A percentile compares a stretch with the other conserved stretches of the same genome.
phyloP scores from a whole-genome alignment of 1,140 invertebrate species.

The Pogonomyrmex barbatus region DNA sequence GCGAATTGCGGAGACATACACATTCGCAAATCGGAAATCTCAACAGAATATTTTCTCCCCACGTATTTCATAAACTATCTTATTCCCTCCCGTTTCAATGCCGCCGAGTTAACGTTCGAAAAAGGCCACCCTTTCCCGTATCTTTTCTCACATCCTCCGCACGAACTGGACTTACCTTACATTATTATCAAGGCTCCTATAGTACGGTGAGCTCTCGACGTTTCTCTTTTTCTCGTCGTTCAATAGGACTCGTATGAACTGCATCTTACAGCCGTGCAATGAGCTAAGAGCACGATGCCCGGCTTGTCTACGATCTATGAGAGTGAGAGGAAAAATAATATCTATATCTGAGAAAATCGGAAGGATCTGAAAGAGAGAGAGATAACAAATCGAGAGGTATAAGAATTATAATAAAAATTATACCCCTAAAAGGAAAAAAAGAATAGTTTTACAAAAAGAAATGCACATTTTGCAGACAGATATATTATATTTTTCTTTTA shows the following conservation, averaged over 20 bases:
- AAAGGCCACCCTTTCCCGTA: conserved; percentile 7
- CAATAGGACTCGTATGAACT: conserved; percentile 27
- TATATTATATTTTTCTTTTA: not conserved
- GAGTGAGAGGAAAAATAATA: conserved; percentile 27
- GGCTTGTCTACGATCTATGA: conserved; percentile 7
- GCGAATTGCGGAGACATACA: not conserved
- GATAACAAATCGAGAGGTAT: not conserved
- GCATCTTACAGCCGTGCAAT: conserved; percentile 26
- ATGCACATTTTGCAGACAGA: conserved; percentile 1
- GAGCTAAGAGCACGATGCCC: conserved; percentile 3
- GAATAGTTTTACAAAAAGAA: not conserved
- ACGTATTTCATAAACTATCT: conserved; percentile 29
- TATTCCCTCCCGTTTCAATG: conserved; percentile 34
- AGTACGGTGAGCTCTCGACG: conserved; percentile 11
- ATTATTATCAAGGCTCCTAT: conserved; percentile 50
- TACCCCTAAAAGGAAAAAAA: not conserved
- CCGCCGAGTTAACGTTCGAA: conserved; percentile 15
- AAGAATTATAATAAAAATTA: not conserved
- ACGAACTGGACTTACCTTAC: conserved; percentile 34
- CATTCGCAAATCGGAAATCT: not conserved
- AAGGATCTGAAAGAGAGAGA: not conserved
- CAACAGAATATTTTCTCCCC: conserved; percentile 20
- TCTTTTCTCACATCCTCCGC: not conserved
- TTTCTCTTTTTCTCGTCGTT: conserved; percentile 46
- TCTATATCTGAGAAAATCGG: not conserved